Conservation (phyloP, 2,797 vertebrate species). For the Anguilla marmorata region DNA sequence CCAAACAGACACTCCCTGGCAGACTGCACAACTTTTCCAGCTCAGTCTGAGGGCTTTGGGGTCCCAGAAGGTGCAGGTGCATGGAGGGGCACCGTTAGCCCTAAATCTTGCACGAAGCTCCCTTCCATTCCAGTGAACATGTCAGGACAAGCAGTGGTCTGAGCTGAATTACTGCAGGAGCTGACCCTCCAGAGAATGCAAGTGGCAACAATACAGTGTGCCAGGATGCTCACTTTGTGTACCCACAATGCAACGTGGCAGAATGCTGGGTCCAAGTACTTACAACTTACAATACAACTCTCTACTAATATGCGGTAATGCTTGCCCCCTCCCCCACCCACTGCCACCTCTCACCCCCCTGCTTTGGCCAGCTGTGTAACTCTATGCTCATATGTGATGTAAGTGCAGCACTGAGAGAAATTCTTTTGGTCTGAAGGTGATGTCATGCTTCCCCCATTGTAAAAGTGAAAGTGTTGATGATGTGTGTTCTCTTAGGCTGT, state of each 20-base stretch:
- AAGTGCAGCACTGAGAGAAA: constrained; percentile 60
- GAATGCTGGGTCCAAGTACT: not conserved
- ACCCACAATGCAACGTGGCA: not conserved
- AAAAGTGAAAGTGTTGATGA: constrained; percentile 71
- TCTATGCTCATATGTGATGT: constrained; percentile 75
- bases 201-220: not conserved
- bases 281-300: not conserved
- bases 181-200: not conserved
- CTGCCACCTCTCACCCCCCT: constrained; percentile 38
- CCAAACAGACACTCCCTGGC: too few relatives aligned
- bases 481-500: constrained; percentile 68
- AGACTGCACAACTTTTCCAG: not conserved
- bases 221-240: not conserved
- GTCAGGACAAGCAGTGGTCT: not conserved
- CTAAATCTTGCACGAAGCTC: not conserved
- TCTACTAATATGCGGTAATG: not conserved
- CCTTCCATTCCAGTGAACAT: not conserved
- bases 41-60: not conserved
- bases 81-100: not conserved
- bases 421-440: constrained; percentile 60
- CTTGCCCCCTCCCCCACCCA: not conserved
- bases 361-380: constrained; percentile 68
- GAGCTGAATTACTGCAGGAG: not conserved
- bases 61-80: not conserved
- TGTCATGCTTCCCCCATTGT: constrained; percentile 57